Evolutionary conservation across 2,888 invertebrate genomes (phyloP).

Genomic region (Melinaea marsaeus): DNA sequence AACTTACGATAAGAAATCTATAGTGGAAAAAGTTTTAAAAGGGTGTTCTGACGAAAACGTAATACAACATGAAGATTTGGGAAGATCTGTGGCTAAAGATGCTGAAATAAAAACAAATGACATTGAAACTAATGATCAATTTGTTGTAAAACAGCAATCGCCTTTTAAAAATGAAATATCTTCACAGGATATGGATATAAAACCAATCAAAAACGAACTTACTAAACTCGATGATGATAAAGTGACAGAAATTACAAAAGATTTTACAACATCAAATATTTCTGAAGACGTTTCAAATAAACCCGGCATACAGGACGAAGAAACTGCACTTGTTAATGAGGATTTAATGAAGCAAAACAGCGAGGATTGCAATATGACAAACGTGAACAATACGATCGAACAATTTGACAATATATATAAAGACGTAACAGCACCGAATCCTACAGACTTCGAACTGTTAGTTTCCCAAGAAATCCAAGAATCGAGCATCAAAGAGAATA

Average conservation of each 20-base stretch:
- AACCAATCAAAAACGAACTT: no score
- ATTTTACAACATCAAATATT: neutral
- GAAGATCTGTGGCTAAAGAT: no score
- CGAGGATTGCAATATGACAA: conserved; percentile 25
- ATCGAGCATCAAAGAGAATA: conserved; percentile 15
- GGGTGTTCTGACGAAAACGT: no score
- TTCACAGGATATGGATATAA: no score
- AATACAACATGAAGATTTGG: no score
- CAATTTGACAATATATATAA: conserved; percentile 66
- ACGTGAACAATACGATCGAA: conserved; percentile 52
- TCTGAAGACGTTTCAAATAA: neutral
- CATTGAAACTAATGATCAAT: no score
- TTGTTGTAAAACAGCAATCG: no score
- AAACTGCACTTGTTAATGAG: conserved; percentile 18
- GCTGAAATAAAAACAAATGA: no score
- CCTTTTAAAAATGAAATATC: no score
- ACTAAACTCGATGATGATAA: no score
- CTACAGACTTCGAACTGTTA: conserved; percentile 62
- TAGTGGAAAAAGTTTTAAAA: neutral
- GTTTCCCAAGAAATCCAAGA: conserved; percentile 40
- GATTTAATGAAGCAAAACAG: conserved; percentile 7
- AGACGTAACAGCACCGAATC: conserved; percentile 52
- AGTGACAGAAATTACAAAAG: neutral
- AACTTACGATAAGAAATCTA: conserved; percentile 6
- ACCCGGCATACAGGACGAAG: conserved; percentile 16